A percentile compares a stretch with the other conserved stretches of the same genome.
Evolutionary conservation across 2,797 vertebrate species (phyloP).

Genomic region (Uromys caudimaculatus): DNA sequence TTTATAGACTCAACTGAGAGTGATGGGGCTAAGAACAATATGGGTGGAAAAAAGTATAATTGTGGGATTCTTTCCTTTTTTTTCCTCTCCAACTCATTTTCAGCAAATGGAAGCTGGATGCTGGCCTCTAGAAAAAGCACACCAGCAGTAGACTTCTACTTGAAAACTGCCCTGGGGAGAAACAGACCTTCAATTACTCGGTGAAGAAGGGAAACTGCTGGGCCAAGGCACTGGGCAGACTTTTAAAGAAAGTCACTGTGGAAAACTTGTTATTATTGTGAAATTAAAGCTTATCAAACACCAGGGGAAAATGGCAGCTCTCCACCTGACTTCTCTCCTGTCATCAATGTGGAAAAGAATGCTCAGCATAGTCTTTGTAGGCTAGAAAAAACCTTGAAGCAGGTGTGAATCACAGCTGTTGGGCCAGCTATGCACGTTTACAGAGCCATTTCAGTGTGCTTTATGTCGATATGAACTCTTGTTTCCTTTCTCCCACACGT

Average conservation of each 20-base stretch:
- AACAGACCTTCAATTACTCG: conserved; percentile 46
- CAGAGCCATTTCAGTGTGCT: neutral
- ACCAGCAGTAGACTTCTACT: conserved; percentile 55
- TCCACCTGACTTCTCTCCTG: neutral
- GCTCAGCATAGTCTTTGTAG: neutral
- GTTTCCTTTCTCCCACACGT: neutral
- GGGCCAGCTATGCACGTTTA: accelerated
- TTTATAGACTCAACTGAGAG: conserved; percentile 39
- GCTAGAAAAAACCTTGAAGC: neutral
- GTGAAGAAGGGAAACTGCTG: conserved; percentile 18
- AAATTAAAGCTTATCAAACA: conserved; percentile 61
- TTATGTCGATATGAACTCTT: neutral
- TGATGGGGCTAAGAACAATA: conserved; percentile 46
- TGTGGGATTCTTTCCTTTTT: neutral
- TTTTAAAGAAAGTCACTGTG: conserved; percentile 56
- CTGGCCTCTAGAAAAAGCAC: conserved; percentile 63
- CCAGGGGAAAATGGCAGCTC: neutral
- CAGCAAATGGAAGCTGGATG: conserved; percentile 63
- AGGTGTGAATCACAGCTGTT: neutral
- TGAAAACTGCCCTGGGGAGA: conserved; percentile 60
- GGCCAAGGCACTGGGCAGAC: neutral
- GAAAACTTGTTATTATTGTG: conserved; percentile 50
- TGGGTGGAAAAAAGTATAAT: conserved; percentile 46
- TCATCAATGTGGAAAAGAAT: neutral
- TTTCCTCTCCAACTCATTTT: conserved; percentile 58